A percentile compares a stretch with the other conserved stretches of the same genome.
phyloP scores from a whole-genome alignment of 2,888 invertebrate species.

The Ceramica pisi region DNA sequence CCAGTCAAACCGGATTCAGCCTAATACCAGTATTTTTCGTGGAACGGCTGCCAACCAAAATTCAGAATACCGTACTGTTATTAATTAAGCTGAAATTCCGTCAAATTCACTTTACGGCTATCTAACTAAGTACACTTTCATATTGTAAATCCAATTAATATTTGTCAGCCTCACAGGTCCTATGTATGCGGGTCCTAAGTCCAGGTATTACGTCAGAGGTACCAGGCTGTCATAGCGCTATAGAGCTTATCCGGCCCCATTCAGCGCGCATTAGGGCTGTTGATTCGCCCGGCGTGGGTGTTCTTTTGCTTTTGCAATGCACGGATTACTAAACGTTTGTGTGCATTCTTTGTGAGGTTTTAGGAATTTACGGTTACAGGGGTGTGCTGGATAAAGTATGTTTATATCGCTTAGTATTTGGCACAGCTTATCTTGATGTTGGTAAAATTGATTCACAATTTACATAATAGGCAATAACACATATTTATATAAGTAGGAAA shows the following conservation, averaged over 20 bases:
- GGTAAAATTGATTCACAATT: background rate
- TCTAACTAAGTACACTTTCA: background rate
- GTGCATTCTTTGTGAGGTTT: constrained; percentile 43
- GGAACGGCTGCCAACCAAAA: too few species aligned
- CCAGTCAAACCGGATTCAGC: too few species aligned
- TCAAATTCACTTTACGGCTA: background rate
- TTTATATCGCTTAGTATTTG: background rate
- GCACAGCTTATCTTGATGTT: background rate
- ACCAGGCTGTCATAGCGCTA: constrained; percentile 26
- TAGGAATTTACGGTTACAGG: background rate
- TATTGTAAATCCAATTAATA: constrained; percentile 40
- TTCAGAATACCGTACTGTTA: background rate
- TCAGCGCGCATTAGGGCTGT: constrained; percentile 51
- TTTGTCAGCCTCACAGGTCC: background rate
- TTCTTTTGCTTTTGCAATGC: constrained; percentile 47
- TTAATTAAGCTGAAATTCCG: background rate
- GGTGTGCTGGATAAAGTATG: background rate
- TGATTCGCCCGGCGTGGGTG: constrained; percentile 33
- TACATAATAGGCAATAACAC: background rate
- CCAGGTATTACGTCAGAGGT: constrained; percentile 27
- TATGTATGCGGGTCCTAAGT: constrained; percentile 12
- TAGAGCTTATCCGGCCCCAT: constrained; percentile 48
- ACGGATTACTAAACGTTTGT: constrained; percentile 43
- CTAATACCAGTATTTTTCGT: too few species aligned
- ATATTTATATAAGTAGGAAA: too few species aligned